phyloP scores from a whole-genome alignment of 2,113 vertebrate genomes.

The Irena cyanogastra region DNA sequence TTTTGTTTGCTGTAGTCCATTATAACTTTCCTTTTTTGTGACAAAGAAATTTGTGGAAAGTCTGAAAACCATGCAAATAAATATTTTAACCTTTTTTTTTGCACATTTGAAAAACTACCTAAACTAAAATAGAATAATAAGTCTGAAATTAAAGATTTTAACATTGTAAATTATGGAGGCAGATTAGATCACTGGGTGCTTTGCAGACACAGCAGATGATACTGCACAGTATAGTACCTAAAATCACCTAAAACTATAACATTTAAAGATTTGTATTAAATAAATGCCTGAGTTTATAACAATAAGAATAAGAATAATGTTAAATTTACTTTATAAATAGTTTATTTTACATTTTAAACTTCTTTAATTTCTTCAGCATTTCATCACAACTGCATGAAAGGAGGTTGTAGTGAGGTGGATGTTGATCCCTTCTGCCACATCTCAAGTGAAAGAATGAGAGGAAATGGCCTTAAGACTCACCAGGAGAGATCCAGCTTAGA shows the following conservation, averaged over 20 bases:
- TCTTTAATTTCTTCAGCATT: background rate
- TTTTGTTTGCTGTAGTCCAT: background rate
- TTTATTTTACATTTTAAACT: constrained; percentile 25
- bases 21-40: background rate
- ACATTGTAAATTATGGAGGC: background rate
- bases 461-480: background rate
- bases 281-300: background rate
- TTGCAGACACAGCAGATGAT: background rate
- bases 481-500: background rate
- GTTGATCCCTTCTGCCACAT: background rate
- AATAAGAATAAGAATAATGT: background rate
- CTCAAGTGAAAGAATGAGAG: background rate
- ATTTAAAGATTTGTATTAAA: background rate
- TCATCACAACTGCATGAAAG: background rate
- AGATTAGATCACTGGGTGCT: background rate
- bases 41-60: background rate
- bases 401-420: background rate
- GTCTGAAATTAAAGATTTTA: background rate
- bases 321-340: background rate
- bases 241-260: background rate
- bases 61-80: background rate
- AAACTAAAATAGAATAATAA: background rate
- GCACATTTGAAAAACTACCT: background rate
- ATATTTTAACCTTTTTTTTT: background rate
- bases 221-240: background rate